phyloP scores from a whole-genome alignment of 1,140 invertebrate genomes.

The Contarinia nasturtii region DNA sequence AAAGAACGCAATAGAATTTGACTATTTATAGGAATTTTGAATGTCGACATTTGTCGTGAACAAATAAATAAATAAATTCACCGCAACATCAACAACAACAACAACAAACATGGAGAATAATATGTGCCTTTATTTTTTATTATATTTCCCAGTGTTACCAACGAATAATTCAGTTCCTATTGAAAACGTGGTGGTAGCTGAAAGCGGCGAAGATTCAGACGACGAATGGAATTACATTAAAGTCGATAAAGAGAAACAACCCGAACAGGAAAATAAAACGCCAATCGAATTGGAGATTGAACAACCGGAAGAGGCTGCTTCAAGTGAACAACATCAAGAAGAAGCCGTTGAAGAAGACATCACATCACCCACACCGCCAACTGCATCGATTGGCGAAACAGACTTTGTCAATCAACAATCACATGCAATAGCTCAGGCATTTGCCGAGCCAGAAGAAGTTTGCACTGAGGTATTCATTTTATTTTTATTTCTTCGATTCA shows the following conservation, averaged over 20 bases:
- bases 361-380: too few species aligned
- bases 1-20: too few species aligned
- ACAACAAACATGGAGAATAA: too few species aligned
- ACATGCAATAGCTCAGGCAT: not conserved
- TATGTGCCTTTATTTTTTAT: too few species aligned
- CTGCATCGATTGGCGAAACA: too few species aligned
- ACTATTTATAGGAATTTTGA: too few species aligned
- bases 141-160: not conserved
- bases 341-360: not conserved
- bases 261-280: not conserved
- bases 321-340: not conserved
- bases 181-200: constrained; percentile 1
- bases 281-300: not conserved
- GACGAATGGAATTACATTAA: constrained; percentile 4
- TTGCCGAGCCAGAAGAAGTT: not conserved
- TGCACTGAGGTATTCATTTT: not conserved
- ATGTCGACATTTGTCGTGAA: too few species aligned
- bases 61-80: too few species aligned
- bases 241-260: not conserved
- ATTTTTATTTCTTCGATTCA: too few species aligned
- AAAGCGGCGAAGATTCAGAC: constrained; percentile 2
- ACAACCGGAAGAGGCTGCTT: not conserved
- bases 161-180: not conserved
- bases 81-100: too few species aligned
- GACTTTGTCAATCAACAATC: not conserved